These are phyloP conservation scores for Pandemis cinnamomeana DNA, from an alignment of 2,888 invertebrate species.

Conservation along the genomic window DNA sequence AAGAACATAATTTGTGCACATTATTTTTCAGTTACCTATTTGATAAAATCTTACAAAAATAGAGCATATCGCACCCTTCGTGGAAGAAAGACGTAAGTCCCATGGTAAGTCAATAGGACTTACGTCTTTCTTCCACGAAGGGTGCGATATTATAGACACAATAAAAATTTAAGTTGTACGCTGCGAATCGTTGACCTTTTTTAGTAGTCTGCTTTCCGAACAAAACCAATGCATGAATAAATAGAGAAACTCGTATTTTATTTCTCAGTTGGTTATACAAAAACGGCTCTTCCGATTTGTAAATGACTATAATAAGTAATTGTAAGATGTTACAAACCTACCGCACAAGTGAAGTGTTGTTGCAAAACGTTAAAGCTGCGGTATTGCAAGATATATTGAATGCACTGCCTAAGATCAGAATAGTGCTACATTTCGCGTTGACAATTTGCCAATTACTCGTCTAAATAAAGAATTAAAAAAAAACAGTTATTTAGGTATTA, in stretches of 20 bases:
- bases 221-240: no score
- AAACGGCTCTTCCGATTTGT: background rate
- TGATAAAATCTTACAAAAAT: background rate
- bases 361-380: background rate
- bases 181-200: no score
- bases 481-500: background rate
- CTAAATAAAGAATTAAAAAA: background rate
- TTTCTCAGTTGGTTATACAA: background rate
- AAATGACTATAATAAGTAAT: background rate
- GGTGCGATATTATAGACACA: no score
- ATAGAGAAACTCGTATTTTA: background rate
- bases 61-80: no score
- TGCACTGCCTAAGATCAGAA: background rate
- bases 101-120: no score
- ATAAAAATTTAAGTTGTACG: background rate
- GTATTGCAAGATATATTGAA: slow-evolving; percentile 1
- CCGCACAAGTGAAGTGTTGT: background rate
- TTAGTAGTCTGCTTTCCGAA: no score
- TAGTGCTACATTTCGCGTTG: background rate
- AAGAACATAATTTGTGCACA: no score
- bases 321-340: background rate
- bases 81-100: no score
- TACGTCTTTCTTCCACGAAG: no score
- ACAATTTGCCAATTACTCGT: background rate
- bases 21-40: no score